Percentiles rank a stretch among this genome's conserved stretches.
Conservation (phyloP, 2,113 vertebrate genomes). For the Corydoras sp. region DNA sequence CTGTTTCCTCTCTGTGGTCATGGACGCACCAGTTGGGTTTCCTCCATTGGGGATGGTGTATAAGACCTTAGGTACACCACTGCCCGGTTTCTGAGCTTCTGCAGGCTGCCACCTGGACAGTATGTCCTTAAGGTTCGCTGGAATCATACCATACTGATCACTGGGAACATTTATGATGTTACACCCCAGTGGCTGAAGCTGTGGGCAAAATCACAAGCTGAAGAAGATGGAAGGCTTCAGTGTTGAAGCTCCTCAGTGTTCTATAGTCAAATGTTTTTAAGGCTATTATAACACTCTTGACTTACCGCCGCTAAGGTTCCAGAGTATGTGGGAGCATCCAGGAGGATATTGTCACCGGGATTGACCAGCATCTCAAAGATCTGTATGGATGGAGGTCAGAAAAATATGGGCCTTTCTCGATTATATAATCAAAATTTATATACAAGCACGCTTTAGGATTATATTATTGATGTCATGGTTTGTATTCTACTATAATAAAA, state of each 20-base stretch:
- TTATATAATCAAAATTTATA: not conserved
- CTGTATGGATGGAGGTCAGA: conserved; percentile 54
- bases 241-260: not conserved
- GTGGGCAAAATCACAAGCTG: conserved; percentile 21
- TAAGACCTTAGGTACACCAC: conserved; percentile 72
- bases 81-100: conserved; percentile 61
- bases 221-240: not conserved
- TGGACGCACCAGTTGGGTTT: conserved; percentile 86
- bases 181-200: conserved; percentile 84
- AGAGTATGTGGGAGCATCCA: conserved; percentile 81
- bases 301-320: conserved; percentile 81
- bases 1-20: conserved; percentile 76
- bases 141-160: conserved; percentile 85
- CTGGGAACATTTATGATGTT: conserved; percentile 81
- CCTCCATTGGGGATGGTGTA: conserved; percentile 92
- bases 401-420: not conserved
- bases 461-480: too few relatives aligned
- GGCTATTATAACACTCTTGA: too few relatives aligned
- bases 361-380: conserved; percentile 91
- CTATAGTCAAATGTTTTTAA: too few relatives aligned
- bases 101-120: conserved; percentile 78
- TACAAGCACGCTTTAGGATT: too few relatives aligned
- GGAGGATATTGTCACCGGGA: conserved; percentile 83
- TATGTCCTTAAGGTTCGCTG: conserved; percentile 70
- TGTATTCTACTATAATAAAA: too few relatives aligned